Percentiles rank a stretch among this genome's conserved stretches.
Conservation (phyloP, 2,113 vertebrate genomes). For the Fregata magnificens region DNA sequence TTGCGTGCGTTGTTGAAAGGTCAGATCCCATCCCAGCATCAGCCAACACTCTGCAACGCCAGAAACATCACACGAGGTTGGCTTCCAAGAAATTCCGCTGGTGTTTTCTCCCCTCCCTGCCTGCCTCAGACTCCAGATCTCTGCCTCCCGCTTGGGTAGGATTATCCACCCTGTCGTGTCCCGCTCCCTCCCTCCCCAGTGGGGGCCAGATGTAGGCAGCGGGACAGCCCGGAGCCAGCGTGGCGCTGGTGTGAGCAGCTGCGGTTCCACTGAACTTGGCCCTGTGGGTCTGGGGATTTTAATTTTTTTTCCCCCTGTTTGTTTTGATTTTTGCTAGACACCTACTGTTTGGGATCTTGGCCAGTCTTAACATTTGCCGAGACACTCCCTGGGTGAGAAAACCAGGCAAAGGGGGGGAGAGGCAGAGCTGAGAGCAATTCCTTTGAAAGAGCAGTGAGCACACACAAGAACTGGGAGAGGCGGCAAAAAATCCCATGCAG, state of each 20-base stretch:
- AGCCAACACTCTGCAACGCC: not conserved
- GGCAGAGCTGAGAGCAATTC: not conserved
- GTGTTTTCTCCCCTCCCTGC: conserved; percentile 12
- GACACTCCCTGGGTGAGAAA: conserved; percentile 53
- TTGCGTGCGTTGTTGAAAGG: not conserved
- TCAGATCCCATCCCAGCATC: not conserved
- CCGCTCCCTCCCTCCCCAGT: not conserved
- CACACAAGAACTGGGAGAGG: not conserved
- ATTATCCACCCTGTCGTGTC: not conserved
- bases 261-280: not conserved
- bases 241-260: not conserved
- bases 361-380: conserved; percentile 12
- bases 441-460: not conserved
- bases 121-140: not conserved
- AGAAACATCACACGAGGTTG: not conserved
- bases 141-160: not conserved
- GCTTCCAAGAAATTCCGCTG: conserved; percentile 41
- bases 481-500: not conserved
- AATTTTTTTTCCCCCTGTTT: not conserved
- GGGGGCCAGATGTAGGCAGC: not conserved
- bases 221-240: not conserved
- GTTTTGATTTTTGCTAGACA: conserved; percentile 41
- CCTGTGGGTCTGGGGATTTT: not conserved
- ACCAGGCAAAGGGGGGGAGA: not conserved
- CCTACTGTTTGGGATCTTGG: conserved; percentile 37